Percentiles rank a stretch among this genome's conserved stretches.
These are phyloP conservation scores for Artemia franciscana DNA, from an alignment of 1,140 invertebrate species.

Conservation along the genomic window DNA sequence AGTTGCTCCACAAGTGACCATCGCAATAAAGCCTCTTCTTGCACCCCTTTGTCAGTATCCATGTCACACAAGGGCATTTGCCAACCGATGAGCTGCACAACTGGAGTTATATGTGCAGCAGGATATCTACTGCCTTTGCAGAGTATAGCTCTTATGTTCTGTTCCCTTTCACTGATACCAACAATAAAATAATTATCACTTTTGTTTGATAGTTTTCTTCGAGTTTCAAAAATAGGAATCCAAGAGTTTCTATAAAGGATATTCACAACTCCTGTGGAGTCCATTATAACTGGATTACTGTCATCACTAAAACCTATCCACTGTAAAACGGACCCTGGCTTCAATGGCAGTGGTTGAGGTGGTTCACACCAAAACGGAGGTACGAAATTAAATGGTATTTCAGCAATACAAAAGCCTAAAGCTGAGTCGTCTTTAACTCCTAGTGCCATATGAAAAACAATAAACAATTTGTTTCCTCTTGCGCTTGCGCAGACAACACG, in stretches of 20 bases:
- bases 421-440: conserved; percentile 14
- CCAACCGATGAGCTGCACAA: conserved; percentile 37
- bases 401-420: neutral
- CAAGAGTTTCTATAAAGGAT: conserved; percentile 40
- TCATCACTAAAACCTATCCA: conserved; percentile 67
- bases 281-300: conserved; percentile 28
- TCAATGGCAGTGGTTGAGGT: conserved; percentile 34
- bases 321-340: conserved; percentile 35
- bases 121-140: conserved; percentile 74
- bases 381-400: neutral
- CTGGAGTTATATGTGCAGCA: conserved; percentile 55
- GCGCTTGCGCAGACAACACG: conserved; percentile 41
- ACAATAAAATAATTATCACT: conserved; percentile 61
- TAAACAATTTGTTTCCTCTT: conserved; percentile 38
- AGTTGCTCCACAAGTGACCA: conserved; percentile 17
- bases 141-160: conserved; percentile 50
- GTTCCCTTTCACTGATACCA: conserved; percentile 43
- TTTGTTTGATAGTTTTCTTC: conserved; percentile 36
- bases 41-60: conserved; percentile 47
- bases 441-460: conserved; percentile 41
- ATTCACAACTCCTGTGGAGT: conserved; percentile 36
- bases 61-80: conserved; percentile 57
- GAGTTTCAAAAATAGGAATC: conserved; percentile 51
- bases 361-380: conserved; percentile 14
- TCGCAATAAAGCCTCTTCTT: conserved; percentile 49